Conservation (phyloP, 1,140 invertebrate genomes). For the Aphelinus atriplicis region DNA sequence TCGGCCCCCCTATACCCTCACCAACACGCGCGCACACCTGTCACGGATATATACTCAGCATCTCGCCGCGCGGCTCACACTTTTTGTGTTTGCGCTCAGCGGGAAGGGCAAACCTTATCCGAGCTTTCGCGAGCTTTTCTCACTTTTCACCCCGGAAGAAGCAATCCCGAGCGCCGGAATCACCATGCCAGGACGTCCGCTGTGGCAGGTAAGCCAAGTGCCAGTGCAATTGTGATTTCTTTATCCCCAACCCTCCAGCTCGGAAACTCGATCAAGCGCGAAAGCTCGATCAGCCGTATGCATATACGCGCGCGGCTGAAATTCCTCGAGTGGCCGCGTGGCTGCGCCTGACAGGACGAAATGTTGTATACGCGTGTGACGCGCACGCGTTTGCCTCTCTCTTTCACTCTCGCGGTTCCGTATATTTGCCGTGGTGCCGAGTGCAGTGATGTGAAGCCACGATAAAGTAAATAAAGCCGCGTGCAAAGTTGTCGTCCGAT, state of each 20-base stretch:
- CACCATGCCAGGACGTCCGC: conserved; percentile 60
- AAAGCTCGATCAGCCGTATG: too few relatives aligned
- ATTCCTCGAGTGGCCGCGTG: too few relatives aligned
- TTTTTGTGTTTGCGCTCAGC: conserved; percentile 55
- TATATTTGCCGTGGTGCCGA: too few relatives aligned
- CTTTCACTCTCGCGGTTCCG: too few relatives aligned
- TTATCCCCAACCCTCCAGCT: not conserved
- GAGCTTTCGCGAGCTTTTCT: not conserved
- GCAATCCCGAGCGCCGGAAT: conserved; percentile 1
- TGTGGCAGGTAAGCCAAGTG: conserved; percentile 58
- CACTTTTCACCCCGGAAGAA: not conserved
- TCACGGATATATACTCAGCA: conserved; percentile 60
- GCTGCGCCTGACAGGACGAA: too few relatives aligned
- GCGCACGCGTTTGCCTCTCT: too few relatives aligned
- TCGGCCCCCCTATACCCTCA: conserved; percentile 47
- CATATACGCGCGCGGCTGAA: too few relatives aligned
- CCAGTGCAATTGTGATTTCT: not conserved
- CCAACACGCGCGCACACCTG: conserved; percentile 53
- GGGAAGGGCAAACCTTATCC: conserved; percentile 36
- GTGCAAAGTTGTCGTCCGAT: too few relatives aligned
- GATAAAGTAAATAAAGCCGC: too few relatives aligned
- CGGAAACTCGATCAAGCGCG: too few relatives aligned
- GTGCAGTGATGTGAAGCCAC: too few relatives aligned
- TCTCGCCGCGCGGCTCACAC: conserved; percentile 50
- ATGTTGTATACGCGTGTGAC: too few relatives aligned